A percentile compares a stretch with the other conserved stretches of the same genome.
Conservation (phyloP, 1,140 invertebrate genomes). For the Phenacoccus solenopsis region DNA sequence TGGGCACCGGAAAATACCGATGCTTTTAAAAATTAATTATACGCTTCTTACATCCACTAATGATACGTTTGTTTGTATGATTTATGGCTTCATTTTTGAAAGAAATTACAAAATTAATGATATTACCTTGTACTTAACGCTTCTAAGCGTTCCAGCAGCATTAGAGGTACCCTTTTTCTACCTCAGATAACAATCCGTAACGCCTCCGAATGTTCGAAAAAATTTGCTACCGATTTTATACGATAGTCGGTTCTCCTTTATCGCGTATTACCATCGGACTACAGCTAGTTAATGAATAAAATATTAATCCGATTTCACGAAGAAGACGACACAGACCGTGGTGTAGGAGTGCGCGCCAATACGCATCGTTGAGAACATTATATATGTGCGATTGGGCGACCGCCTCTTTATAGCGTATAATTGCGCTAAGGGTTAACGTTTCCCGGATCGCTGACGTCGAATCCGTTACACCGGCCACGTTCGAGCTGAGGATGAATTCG, state of each 20-base stretch:
- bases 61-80: neutral
- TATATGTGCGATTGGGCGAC: neutral
- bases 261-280: neutral
- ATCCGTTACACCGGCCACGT: too few species aligned
- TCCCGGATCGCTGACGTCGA: too few species aligned
- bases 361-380: neutral
- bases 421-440: too few species aligned
- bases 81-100: constrained; percentile 3
- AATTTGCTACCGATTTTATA: neutral
- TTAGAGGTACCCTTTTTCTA: neutral
- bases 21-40: neutral
- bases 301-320: too few species aligned
- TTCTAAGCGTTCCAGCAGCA: neutral
- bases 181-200: neutral
- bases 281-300: neutral
- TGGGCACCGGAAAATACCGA: neutral
- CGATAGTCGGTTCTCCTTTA: neutral
- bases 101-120: neutral
- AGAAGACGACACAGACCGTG: too few species aligned
- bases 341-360: neutral
- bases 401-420: too few species aligned
- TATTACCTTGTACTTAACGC: constrained; percentile 1
- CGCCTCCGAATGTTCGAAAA: neutral
- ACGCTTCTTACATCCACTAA: neutral
- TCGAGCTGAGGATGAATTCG: too few species aligned